These are phyloP conservation scores for Limnodromus scolopaceus DNA, from an alignment of 2,797 vertebrate species.

Conservation along the genomic window DNA sequence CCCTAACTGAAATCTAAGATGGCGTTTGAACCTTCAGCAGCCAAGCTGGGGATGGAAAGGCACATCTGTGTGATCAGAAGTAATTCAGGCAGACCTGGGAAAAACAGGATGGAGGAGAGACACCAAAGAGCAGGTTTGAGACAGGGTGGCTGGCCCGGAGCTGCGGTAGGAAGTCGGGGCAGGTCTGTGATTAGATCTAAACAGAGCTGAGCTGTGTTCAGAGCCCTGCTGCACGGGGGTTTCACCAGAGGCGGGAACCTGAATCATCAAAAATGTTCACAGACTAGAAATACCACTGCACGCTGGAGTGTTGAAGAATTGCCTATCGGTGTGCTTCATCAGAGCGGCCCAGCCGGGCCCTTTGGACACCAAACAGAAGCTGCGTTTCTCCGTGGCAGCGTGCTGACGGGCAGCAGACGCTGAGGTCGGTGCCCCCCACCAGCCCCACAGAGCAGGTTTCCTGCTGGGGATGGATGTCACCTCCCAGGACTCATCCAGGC, in stretches of 20 bases:
- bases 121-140: not conserved
- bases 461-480: fast-evolving
- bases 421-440: fast-evolving
- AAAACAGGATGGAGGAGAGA: not conserved
- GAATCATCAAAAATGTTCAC: not conserved
- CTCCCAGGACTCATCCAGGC: not conserved
- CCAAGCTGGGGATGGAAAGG: not conserved
- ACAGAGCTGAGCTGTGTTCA: not conserved
- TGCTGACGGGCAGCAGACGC: fast-evolving
- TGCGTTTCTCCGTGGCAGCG: fast-evolving
- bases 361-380: not conserved
- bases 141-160: fast-evolving
- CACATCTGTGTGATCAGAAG: not conserved
- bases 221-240: not conserved
- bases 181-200: not conserved
- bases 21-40: not conserved
- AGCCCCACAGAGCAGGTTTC: not conserved
- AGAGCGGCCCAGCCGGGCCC: not conserved
- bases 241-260: not conserved
- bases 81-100: not conserved
- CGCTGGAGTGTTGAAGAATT: not conserved
- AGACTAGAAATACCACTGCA: not conserved
- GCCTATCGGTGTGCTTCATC: not conserved
- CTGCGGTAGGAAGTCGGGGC: not conserved
- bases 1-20: not conserved